Base-by-base conservation (phyloP, 2,113 vertebrate genomes). In the Zingel zingel region DNA sequence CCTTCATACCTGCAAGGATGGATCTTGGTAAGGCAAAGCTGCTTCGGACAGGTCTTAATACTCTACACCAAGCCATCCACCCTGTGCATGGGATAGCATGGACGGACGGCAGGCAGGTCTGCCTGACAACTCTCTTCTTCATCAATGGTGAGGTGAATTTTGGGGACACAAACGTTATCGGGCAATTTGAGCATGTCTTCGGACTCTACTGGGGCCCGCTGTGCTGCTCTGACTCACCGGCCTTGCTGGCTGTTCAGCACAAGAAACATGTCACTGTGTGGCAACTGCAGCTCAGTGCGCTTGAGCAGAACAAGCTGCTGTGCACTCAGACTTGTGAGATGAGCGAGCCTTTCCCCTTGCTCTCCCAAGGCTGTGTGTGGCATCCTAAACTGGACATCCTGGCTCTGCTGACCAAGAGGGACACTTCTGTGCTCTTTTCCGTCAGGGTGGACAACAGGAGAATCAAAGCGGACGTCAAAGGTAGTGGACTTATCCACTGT, bases 301-400 rank as follows among this genome's bases (percentile, higher is more conserved):
- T 90, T 0, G 97, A 96, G 79, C 95, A 95, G 84, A 96, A 96
- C 93, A 97, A 97, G 80, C 93, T 97, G 77, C 87, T 96, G 82
- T 96, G 97, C 92, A 97, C 96, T 12, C 96, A 96, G 94, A 97
- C 96, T 0, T 98, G 97, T 62, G 97, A 99, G 93, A 95, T 97
- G 74, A 96, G 95, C 11, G 97, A 97, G 78, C 95, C 96, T 0
- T 94, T 96, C 71, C 96, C 97, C 0, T 61, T 99, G 93, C 96
- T 99, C 58, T 93, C 97, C 27, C 97, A 97, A 84, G 98, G 98
- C 89, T 99, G 98, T 0, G 94, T 97, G 57, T 99, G 98, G 98
- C 98, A 99, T 89, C 98, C 98, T 1, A 96, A 94, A 68, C 90
- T 94, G 82, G 96, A 98, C 63, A 83, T 97, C 27, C 92, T 99